A percentile compares a stretch with the other conserved stretches of the same genome.
phyloP scores from a whole-genome alignment of 1,140 invertebrate species.

The Zaprionus taronus region DNA sequence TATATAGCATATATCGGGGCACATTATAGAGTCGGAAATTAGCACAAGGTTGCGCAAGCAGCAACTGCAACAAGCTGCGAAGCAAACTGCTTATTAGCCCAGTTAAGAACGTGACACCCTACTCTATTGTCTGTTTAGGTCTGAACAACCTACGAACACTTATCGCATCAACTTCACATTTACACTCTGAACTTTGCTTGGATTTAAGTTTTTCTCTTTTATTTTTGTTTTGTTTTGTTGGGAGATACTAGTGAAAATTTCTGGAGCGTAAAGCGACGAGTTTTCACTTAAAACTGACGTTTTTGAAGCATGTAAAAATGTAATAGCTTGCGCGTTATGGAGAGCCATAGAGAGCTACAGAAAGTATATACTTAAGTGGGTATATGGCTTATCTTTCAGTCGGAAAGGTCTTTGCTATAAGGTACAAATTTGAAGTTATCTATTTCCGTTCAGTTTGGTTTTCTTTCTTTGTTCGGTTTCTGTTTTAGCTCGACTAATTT shows the following conservation, averaged over 20 bases:
- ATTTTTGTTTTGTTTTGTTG: neutral
- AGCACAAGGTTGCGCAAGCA: slow-evolving; percentile 31
- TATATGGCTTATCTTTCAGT: neutral
- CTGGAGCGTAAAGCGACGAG: slow-evolving; percentile 72
- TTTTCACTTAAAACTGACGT: slow-evolving; percentile 56
- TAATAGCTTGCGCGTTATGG: neutral
- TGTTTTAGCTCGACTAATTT: neutral
- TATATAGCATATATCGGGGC: slow-evolving; percentile 3
- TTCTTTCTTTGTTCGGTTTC: neutral
- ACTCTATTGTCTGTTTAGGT: neutral
- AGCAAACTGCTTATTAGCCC: neutral
- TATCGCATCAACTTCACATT: slow-evolving; percentile 58
- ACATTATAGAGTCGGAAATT: slow-evolving; percentile 10
- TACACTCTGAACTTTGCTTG: slow-evolving; percentile 73
- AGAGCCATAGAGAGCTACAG: neutral
- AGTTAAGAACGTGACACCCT: slow-evolving; percentile 18
- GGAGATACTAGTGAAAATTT: slow-evolving; percentile 61
- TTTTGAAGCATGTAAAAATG: slow-evolving; percentile 69
- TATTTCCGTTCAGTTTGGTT: neutral
- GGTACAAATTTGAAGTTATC: neutral
- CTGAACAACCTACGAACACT: neutral
- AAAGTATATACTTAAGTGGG: neutral
- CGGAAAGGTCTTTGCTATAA: neutral
- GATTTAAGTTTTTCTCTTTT: neutral
- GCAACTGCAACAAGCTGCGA: slow-evolving; percentile 11